Evolutionary conservation across 2,797 vertebrate genomes (phyloP), one percentile per base, ranked within the genome.

Genomic region (Channallabes apus): DNA sequence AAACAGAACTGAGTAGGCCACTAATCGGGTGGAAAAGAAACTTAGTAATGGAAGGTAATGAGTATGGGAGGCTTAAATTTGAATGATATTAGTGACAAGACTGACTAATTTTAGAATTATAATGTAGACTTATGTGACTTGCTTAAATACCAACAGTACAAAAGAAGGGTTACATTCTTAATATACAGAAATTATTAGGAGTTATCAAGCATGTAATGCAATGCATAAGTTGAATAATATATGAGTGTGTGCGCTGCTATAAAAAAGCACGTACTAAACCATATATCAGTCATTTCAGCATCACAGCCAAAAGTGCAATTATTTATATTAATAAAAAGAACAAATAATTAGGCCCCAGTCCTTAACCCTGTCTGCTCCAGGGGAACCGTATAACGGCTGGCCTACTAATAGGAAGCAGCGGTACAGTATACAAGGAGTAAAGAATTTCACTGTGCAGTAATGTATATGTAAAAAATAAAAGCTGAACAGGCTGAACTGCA

Each of bases 51-150:
- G 62, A 79, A 17, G 22, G 17, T 12, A 0, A 35, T 22, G 56
- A 78, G 29, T 56, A 59, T 32, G 35, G 76, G 0, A 78, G 27
- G 59, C 24, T 64, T 22, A 64, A 51, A 51, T 32, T 8, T 79
- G 24, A 80, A 71, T 61, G 4, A 32, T 64, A 38, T 71, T 29
- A 41, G 29, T 73, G 35, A 54, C 22, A 64, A 51, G 56, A 71
- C 51, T 67, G 56, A 71, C 51, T 67, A 84, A 38, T 18, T 69
- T 5, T 29, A 35, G 32, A 80, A 62, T 78, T 71, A 32, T 51
- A 46, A 29, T 46, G 8, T 22, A 14, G 17, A 18, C 27, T 18
- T 58, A 27, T 54, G 20, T 69, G 62, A 0, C 1, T 27, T 38
- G 32, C 59, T 41, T 15, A n/a, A 62, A 9, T 62, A 59, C 46